Evolutionary conservation across 2,888 invertebrate genomes (phyloP).

Genomic region (Limnephilus lunatus): DNA sequence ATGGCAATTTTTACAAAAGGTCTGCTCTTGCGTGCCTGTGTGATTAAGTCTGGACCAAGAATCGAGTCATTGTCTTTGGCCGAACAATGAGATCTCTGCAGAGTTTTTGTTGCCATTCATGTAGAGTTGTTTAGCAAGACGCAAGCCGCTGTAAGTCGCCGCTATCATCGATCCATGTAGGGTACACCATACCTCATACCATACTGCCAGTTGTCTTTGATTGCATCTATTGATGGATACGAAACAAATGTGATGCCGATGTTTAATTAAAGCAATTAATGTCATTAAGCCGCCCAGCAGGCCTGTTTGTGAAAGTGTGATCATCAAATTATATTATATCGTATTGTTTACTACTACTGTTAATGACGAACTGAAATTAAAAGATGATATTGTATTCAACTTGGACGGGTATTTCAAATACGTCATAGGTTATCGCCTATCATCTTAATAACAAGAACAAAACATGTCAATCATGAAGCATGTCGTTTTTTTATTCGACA

Average conservation of each 20-base stretch:
- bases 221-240: conserved; percentile 6
- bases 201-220: conserved; percentile 16
- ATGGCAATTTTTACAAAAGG: neutral
- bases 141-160: conserved; percentile 9
- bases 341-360: neutral
- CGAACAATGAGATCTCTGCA: conserved; percentile 7
- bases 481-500: neutral
- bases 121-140: conserved; percentile 8
- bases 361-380: neutral
- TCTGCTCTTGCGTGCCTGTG: neutral
- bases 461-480: neutral
- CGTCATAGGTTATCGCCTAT: neutral
- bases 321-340: neutral
- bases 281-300: neutral
- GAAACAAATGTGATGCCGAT: neutral
- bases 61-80: conserved; percentile 33
- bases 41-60: conserved; percentile 1
- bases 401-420: neutral
- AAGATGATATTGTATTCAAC: neutral
- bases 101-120: conserved; percentile 39
- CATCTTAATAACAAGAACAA: neutral
- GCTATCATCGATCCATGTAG: conserved; percentile 12
- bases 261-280: conserved; percentile 21
- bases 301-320: conserved; percentile 4
- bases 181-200: neutral